These are phyloP conservation scores for Monomorium pharaonis DNA, from an alignment of 1,140 invertebrate species.

Conservation along the genomic window DNA sequence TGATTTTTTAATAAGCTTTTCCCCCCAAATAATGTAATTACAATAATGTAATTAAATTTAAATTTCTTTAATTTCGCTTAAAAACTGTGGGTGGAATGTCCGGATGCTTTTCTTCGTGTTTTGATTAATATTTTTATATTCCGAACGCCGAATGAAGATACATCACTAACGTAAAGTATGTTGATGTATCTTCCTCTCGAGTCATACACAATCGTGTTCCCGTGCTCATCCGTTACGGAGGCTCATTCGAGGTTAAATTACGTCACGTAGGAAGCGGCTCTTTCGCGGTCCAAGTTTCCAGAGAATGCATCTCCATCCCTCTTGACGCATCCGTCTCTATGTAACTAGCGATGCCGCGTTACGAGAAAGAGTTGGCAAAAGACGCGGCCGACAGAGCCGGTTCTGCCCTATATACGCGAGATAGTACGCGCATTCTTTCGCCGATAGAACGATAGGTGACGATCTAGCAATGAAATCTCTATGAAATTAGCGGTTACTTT, in stretches of 20 bases:
- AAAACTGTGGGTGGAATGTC: not conserved
- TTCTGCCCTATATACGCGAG: slow-evolving; percentile 74
- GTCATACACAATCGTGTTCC: not conserved
- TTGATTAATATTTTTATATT: not conserved
- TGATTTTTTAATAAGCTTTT: not conserved
- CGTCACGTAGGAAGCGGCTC: not conserved
- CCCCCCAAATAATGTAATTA: no score
- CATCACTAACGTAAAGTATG: slow-evolving; percentile 26
- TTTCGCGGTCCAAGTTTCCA: slow-evolving; percentile 30
- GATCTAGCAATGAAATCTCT: not conserved
- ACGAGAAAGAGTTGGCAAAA: slow-evolving; percentile 26
- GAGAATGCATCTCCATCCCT: slow-evolving; percentile 12
- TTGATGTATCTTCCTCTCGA: not conserved
- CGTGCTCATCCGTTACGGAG: slow-evolving; percentile 4
- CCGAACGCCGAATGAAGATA: slow-evolving; percentile 6
- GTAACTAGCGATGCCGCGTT: not conserved
- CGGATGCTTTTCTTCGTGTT: not conserved
- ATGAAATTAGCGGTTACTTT: not conserved
- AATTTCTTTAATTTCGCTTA: not conserved
- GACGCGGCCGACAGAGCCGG: slow-evolving; percentile 61
- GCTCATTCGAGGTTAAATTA: not conserved
- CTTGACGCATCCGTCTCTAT: not conserved
- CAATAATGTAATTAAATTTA: no score
- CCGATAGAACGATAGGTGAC: slow-evolving; percentile 21
- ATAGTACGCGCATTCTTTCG: slow-evolving; percentile 54